Percentiles rank a stretch among this genome's conserved stretches.
These are phyloP conservation scores for Habroteleia sp. DNA, from an alignment of 2,888 invertebrate genomes.

Conservation along the genomic window DNA sequence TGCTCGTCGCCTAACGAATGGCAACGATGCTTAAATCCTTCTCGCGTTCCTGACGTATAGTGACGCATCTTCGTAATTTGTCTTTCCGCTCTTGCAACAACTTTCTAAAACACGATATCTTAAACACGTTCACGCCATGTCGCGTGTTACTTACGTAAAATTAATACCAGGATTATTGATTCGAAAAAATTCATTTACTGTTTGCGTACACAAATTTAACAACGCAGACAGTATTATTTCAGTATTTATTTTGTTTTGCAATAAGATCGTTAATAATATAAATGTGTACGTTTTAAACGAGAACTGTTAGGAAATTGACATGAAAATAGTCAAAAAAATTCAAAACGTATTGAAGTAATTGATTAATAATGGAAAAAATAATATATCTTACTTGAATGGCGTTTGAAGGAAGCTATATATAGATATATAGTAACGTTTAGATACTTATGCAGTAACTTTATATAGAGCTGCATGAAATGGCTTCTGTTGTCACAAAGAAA, in stretches of 20 bases:
- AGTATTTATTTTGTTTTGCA: too few species aligned
- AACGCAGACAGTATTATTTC: too few species aligned
- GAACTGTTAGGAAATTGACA: too few species aligned
- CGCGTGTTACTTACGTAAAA: constrained; percentile 20
- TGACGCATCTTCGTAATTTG: constrained; percentile 52
- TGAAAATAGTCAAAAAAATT: too few species aligned
- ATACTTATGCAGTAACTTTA: too few species aligned
- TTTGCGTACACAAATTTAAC: too few species aligned
- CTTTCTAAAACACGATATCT: constrained; percentile 49
- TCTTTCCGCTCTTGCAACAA: constrained; percentile 44
- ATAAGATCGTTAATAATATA: too few species aligned
- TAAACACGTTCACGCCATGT: constrained; percentile 17
- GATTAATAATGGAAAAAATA: too few species aligned
- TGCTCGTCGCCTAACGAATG: constrained; percentile 59
- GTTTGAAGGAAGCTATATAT: too few species aligned
- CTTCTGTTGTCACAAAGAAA: constrained; percentile 30
- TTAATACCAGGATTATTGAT: constrained; percentile 12
- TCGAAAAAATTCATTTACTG: constrained; percentile 16
- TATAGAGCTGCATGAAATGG: constrained; percentile 25
- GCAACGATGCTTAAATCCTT: constrained; percentile 60
- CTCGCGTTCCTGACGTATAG: constrained; percentile 59
- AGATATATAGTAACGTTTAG: too few species aligned
- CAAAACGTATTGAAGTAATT: constrained; percentile 1
- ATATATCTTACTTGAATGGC: too few species aligned
- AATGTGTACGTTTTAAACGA: too few species aligned